Evolutionary conservation across 2,113 vertebrate species (phyloP), one percentile per base, ranked within the genome.

Genomic region (Geococcyx californianus): DNA sequence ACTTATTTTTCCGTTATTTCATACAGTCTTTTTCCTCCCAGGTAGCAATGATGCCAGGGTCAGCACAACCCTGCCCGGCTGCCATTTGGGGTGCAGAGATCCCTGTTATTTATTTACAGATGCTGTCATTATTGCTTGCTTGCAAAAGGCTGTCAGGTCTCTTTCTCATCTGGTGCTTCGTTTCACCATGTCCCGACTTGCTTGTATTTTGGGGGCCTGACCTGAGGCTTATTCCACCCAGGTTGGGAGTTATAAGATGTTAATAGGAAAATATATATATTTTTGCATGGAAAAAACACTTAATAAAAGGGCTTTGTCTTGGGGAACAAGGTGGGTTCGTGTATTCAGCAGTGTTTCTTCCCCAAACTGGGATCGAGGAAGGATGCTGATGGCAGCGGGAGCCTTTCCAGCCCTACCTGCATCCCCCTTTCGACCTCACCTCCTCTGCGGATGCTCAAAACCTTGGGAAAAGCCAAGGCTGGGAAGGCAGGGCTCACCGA

Each of bases 151-250:
- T 62, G 83, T 60, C 78, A 68, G 44, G 72, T 67, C 70, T 28
- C 64, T 76, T 95, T 63, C 54, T 59, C 1, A 2, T 52, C 79
- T 66, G 29, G 10, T 28, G 47, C 62, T 38, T 38, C 11, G 11
- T 33, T 49, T 44, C 1, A 1, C 36, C 0, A 0, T n/a, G 19
- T 66, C 34, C 2, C 7, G 20, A 31, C 56, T 84, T 4, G 1
- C 26, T 16, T 40, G 7, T 13, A 3, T 47, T 72, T 51, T 1
- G 1, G 19, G 31, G 34, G 54, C 26, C 38, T 59, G 64, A 66
- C 16, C 28, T 0, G 2, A 19, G 54, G 31, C 34, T 47, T 64
- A 66, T 19, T 19, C 0, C 2, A 19, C 54, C 23, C 29, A 34
- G 14, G 6, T 13, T 40, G 51, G 24, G 44, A 44, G 28, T 29